Evolutionary conservation across 2,797 vertebrate genomes (phyloP), one percentile per base, ranked within the genome.

Genomic region (Macroramphosus scolopax): DNA sequence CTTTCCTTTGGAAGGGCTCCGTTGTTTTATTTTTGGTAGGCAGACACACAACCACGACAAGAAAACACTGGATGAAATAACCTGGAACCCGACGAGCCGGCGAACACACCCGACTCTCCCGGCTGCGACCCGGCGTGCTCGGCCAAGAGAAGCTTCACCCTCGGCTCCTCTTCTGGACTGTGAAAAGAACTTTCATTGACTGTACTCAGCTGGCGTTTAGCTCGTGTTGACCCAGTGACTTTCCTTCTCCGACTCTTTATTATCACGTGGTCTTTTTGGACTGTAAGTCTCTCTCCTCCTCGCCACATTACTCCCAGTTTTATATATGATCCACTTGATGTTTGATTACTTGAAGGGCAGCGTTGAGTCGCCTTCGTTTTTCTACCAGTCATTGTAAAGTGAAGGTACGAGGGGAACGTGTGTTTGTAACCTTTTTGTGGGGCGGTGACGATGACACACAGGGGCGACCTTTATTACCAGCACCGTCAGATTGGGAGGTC

Each of bases 141-240:
- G 37, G 30, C 51, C 40, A 40, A 50, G 49, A 70, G 61, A 50
- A 52, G 51, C 38, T 13, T 28, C 55, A 20, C 47, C 53, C 33
- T n/a, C 36, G 15, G 57, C 65, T 49, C 6, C 55, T 46, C 29
- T 53, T 47, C 52, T 42, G 57, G 77, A 58, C 61, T 49, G 49
- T 48, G 37, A 56, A 68, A 63, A 51, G 59, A 69, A 52, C 60
- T 14, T n/a, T n/a, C n/a, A n/a, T n/a, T n/a, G n/a, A n/a, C n/a
- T n/a, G n/a, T 32, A 35, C 45, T 50, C 36, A 42, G 50, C 51
- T 64, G 67, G 40, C 51, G 33, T 50, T 73, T 53, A 42, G 33
- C 38, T 71, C 36, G 41, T 32, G 46, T 63, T 65, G 38, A 75
- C 66, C 70, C 54, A 46, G 77, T 82, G 81, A 83, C 76, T 78